phyloP scores from a whole-genome alignment of 2,797 vertebrate genomes.

The Amblyopsis hoosieri region DNA sequence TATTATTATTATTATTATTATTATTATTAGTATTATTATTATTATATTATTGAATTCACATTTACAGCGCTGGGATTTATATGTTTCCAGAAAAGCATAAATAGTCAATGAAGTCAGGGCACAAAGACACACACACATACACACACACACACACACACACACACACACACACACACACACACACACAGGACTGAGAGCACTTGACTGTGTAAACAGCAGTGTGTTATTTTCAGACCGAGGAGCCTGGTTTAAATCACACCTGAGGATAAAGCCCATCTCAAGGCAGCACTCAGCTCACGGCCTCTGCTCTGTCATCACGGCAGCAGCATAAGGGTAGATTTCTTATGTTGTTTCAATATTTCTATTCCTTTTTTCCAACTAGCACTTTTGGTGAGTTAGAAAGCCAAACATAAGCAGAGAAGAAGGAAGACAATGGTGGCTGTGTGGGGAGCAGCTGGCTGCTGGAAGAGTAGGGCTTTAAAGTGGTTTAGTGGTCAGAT shows the following conservation, averaged over 20 bases:
- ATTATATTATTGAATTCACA: no score
- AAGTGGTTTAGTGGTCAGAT: constrained; percentile 66
- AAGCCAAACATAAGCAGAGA: constrained; percentile 47
- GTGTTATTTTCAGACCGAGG: constrained; percentile 52
- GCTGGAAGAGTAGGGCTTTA: constrained; percentile 42
- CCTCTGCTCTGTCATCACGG: constrained; percentile 59
- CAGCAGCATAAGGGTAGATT: constrained; percentile 47
- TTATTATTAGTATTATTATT: no score
- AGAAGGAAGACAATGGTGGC: constrained; percentile 55
- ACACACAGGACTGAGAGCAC: constrained; percentile 47
- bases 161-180: constrained; percentile 26
- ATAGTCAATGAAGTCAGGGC: constrained; percentile 18
- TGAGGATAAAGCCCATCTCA: constrained; percentile 65
- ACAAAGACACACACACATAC: constrained; percentile 6
- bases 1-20: no score
- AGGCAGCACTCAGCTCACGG: constrained; percentile 49
- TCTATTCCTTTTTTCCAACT: constrained; percentile 33
- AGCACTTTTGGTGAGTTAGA: constrained; percentile 31
- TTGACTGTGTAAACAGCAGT: constrained; percentile 49
- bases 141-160: constrained; percentile 20
- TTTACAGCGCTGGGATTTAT: constrained; percentile 25
- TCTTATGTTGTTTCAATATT: constrained; percentile 14
- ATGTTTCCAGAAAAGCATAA: constrained; percentile 29
- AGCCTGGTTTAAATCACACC: constrained; percentile 56
- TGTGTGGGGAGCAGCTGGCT: constrained; percentile 62